Evolutionary conservation across 2,113 vertebrate genomes (phyloP), one percentile per base, ranked within the genome.

Genomic region (Dipodomys stephensi): DNA sequence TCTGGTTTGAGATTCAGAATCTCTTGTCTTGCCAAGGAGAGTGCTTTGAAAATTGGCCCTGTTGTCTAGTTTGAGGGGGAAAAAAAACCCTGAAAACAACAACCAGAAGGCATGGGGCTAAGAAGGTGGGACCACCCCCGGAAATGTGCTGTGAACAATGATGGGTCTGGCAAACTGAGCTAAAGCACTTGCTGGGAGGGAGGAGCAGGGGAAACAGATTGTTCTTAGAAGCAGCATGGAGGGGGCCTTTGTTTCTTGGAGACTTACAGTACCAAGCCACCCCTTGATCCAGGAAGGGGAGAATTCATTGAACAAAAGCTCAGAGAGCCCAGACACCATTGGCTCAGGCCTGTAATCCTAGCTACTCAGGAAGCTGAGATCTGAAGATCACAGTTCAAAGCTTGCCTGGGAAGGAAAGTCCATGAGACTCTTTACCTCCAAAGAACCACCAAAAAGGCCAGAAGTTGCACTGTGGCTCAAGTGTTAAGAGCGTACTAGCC

Each of bases 11-110:
- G 0, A 91, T 60, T 72, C 65, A 76, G 30, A 62, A 71, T 72
- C 57, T 18, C 53, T 57, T 57, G 65, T 53, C 23, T 46, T 35
- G 35, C 25, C 57, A 83, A 76, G 12, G 32, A 81, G 15, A 30
- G 44, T 53, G 46, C n/a, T 62, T 94, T 88, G 39, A 35, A 80
- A 68, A 53, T 20, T 46, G n/a, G 39, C 25, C 39, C 4, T 76
- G 30, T 68, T 92, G 46, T 72, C 53, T 16, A 62, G n/a, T 32
- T 90, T 87, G 57, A 83, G 87, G 88, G 15, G 15, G 15, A 57
- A 57, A 57, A 57, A 57, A 57, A 57, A 18, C 15, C 11, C 12
- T 11, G 12, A 49, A 49, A 49, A 9, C 49, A 49, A 49, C 49
- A 80, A 11, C 82, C 32, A 60, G 62, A 10, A 49, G 49, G 13